Evolutionary conservation across 2,113 vertebrate genomes (phyloP).

Genomic region (Microtus richardsoni): DNA sequence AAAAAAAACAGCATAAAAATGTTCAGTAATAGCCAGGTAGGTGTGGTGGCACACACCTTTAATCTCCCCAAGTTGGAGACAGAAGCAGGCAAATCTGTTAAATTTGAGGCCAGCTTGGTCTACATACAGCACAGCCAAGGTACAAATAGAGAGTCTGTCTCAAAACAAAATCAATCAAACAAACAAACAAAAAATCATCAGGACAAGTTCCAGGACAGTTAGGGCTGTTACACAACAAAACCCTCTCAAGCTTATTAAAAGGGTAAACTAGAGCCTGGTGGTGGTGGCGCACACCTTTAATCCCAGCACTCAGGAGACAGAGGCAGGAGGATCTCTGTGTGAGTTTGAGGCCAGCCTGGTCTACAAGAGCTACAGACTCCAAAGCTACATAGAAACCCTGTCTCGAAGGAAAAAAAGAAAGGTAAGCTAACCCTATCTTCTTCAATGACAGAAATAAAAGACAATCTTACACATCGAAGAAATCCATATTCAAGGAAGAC

Average conservation of each 20-base stretch:
- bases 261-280: too few species aligned
- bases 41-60: background rate
- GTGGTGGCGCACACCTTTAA: background rate
- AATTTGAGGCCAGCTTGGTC: background rate
- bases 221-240: too few species aligned
- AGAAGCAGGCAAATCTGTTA: background rate
- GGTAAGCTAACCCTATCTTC: background rate
- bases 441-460: background rate
- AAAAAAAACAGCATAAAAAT: background rate
- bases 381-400: background rate
- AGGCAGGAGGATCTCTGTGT: too few species aligned
- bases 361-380: background rate
- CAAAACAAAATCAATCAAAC: background rate
- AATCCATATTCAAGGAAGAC: background rate
- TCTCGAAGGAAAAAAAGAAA: background rate
- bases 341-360: background rate
- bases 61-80: background rate
- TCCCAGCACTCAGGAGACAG: background rate
- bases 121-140: too few species aligned
- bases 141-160: background rate
- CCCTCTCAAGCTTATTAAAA: too few species aligned
- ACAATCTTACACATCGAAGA: background rate
- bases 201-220: too few species aligned
- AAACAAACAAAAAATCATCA: background rate
- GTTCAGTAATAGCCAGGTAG: background rate